Conservation (phyloP, 2,888 invertebrate genomes). For the Drosophila demipolita region DNA sequence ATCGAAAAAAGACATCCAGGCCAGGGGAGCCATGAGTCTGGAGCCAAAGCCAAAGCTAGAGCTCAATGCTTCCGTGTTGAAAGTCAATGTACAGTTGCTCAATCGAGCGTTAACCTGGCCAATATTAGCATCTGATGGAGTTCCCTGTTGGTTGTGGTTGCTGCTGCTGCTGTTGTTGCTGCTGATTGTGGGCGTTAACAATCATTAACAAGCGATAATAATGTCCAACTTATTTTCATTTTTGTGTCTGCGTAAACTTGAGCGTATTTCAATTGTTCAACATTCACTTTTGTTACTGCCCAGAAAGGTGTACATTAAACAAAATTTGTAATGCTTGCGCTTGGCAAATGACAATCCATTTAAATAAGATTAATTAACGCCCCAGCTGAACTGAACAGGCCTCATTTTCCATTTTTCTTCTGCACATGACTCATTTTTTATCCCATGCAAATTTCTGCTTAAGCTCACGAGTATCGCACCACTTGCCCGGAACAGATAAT, state of each 20-base stretch:
- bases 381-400: slow-evolving; percentile 54
- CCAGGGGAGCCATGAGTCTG: slow-evolving; percentile 27
- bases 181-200: slow-evolving; percentile 60
- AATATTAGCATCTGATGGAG: slow-evolving; percentile 39
- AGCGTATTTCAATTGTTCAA: slow-evolving; percentile 68
- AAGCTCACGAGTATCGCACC: slow-evolving; percentile 13
- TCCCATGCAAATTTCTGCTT: slow-evolving; percentile 29
- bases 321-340: slow-evolving; percentile 59
- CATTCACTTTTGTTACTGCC: slow-evolving; percentile 67
- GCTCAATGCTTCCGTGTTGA: slow-evolving; percentile 71
- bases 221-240: slow-evolving; percentile 38
- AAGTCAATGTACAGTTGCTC: slow-evolving; percentile 72
- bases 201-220: slow-evolving; percentile 78
- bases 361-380: slow-evolving; percentile 77
- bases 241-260: slow-evolving; percentile 43
- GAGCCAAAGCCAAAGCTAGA: slow-evolving; percentile 7
- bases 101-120: slow-evolving; percentile 74
- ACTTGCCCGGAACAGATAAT: slow-evolving; percentile 31
- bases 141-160: slow-evolving; percentile 7
- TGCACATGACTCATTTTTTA: slow-evolving; percentile 41
- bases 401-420: slow-evolving; percentile 43
- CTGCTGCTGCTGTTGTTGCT: slow-evolving; percentile 14
- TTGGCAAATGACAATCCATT: slow-evolving; percentile 71
- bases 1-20: slow-evolving; percentile 27
- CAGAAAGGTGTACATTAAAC: slow-evolving; percentile 47